Base-by-base conservation (phyloP, 2,888 invertebrate genomes). In the Dioctria rufipes region DNA sequence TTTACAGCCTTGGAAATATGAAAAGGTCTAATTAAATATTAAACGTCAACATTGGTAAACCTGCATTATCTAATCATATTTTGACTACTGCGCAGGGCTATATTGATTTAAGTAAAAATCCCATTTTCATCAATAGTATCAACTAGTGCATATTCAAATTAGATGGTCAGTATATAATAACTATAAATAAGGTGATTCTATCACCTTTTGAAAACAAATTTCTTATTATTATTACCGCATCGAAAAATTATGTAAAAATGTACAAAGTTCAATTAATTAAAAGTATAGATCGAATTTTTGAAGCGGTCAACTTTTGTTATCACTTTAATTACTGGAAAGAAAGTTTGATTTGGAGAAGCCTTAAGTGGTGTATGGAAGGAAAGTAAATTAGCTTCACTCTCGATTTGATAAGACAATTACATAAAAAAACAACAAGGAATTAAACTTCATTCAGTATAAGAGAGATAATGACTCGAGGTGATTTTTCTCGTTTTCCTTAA, bases 401-500 rank as follows among this genome's bases (percentile, higher is more conserved):
- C 54, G 3, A 54, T 51, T 71, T 71, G 71, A 71, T 71, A 71
- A 43, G 25, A 67, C 67, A 49, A 13, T 37, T 13, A 13, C 61
- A 61, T 13, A 67, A 65, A 67, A 37, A 67, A 49, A 67, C n/a
- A n/a, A 8, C 46, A 42, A 49, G 37, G 49, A 46, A 67, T 42
- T 54, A 73, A 75, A 75, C 75, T 75, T 75, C 61, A 60, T 40
- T 60, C 75, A 40, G 65, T 65, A 40, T 40, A 42, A 43, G 61
- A 40, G 60, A 75, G 75, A 75, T 75, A 75, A 75, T 75, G 40
- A 75, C n/a, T 13, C 60, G 5, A 39, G 13, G 61, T 60, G 61
- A 58, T 75, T 75, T 75, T 75, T 75, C 61, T 75, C 61, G 61
- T 75, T 58, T 75, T 75, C 75, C 60, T 60, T 75, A 75, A 75